Base-by-base conservation (phyloP, 2,113 vertebrate species). In the Catharus fuscescens region DNA sequence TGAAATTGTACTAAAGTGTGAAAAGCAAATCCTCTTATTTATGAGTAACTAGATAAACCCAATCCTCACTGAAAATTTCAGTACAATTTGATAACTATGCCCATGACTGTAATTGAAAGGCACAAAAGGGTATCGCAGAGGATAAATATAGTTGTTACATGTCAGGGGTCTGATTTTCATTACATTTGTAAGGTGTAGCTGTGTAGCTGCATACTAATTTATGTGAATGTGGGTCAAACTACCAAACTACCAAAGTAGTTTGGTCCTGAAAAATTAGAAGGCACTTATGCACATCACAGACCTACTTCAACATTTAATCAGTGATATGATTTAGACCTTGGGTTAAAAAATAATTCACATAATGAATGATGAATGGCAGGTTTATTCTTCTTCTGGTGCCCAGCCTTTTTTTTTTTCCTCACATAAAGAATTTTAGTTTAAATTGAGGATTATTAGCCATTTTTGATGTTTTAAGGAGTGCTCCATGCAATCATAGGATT, bases 151-250 rank as follows among this genome's bases (percentile, higher is more conserved):
- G 85, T 28, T 96, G 80, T 88, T 79, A 67, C n/a, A 34, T 53
- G 45, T 60, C 80, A 78, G 20, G 29, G 15, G 9, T 67, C 82
- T 96, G 88, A 90, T 84, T 94, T 88, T 86, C 47, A 79, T 92
- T 93, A 92, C 56, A 24, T 84, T 90, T 79, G 59, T 62, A 88
- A 81, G 64, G 18, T 5, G 0, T 40, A 92, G 71, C 36, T 83
- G 54, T 29, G 74, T 93, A n/a, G n/a, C 85, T 95, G 65, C 20
- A 81, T 93, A 82, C 65, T 94, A 90, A 94, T 95, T 97, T 90
- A 94, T 88, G 85, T 83, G 62, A 24, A 70, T 90, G 67, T 23
- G 64, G 67, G 44, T 93, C 85, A 88, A 95, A 36, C 34, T 36
- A 36, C 34, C 34, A 36, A 36, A 36, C 34, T 36, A 36, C 72